Conservation (phyloP, 2,888 invertebrate species). For the Diarsia mendica region DNA sequence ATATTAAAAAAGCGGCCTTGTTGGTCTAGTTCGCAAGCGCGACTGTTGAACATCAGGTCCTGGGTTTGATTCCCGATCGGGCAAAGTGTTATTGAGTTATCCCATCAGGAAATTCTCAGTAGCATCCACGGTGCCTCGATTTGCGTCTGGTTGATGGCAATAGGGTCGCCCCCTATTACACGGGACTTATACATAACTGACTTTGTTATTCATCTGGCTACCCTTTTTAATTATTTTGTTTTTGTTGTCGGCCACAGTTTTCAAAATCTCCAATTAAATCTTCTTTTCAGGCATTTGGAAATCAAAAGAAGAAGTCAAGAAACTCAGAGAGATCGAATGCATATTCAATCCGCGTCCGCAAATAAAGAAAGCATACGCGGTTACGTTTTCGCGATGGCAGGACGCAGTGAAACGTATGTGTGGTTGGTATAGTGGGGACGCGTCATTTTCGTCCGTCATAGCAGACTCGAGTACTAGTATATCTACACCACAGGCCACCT, state of each 20-base stretch:
- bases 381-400: conserved; percentile 88
- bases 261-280: neutral
- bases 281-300: conserved; percentile 92
- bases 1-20: too few species aligned
- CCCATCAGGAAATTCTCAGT: too few species aligned
- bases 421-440: conserved; percentile 87
- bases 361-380: conserved; percentile 78
- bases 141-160: too few species aligned
- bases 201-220: too few species aligned
- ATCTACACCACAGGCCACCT: conserved; percentile 73
- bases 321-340: conserved; percentile 90
- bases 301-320: conserved; percentile 91
- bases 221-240: too few species aligned
- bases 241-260: neutral
- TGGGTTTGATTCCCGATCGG: too few species aligned
- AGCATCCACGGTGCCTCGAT: too few species aligned
- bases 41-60: too few species aligned
- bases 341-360: conserved; percentile 90
- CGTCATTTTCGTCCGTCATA: conserved; percentile 61
- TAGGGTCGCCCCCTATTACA: too few species aligned
- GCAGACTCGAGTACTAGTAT: conserved; percentile 73
- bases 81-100: too few species aligned
- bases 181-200: too few species aligned
- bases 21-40: too few species aligned
- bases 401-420: conserved; percentile 90